phyloP scores from a whole-genome alignment of 2,888 invertebrate genomes.

The Ophion obscuratus region DNA sequence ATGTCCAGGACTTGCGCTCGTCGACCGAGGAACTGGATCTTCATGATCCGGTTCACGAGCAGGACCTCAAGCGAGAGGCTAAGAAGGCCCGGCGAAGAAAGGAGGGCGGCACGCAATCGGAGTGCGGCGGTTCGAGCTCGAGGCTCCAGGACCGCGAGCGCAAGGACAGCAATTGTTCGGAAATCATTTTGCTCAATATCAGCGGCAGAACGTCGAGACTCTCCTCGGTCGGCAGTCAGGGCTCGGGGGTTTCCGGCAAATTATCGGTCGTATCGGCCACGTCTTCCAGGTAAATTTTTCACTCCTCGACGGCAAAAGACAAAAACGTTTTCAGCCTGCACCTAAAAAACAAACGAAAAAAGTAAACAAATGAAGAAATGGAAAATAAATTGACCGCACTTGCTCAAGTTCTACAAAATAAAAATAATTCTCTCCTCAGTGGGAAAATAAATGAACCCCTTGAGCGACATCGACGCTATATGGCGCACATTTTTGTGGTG shows the following conservation, averaged over 20 bases:
- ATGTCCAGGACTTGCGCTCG: constrained; percentile 93
- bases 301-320: not conserved
- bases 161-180: constrained; percentile 91
- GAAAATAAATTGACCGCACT: no score
- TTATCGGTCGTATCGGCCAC: constrained; percentile 81
- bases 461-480: no score
- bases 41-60: constrained; percentile 87
- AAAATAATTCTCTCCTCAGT: no score
- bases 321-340: not conserved
- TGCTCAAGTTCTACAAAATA: no score
- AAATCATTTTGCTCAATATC: constrained; percentile 89
- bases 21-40: constrained; percentile 95
- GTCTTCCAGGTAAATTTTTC: constrained; percentile 79
- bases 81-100: constrained; percentile 81
- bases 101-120: constrained; percentile 81
- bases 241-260: constrained; percentile 86
- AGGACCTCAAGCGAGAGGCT: constrained; percentile 79
- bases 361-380: not conserved
- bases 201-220: constrained; percentile 92
- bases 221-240: constrained; percentile 93
- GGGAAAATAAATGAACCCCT: no score
- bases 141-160: constrained; percentile 87
- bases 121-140: constrained; percentile 82
- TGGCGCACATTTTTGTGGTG: no score
- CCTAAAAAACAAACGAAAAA: not conserved